Percentiles rank a stretch among this genome's conserved stretches.
phyloP scores from a whole-genome alignment of 2,113 vertebrate genomes.

The Sinocyclocheilus maitianheensis region DNA sequence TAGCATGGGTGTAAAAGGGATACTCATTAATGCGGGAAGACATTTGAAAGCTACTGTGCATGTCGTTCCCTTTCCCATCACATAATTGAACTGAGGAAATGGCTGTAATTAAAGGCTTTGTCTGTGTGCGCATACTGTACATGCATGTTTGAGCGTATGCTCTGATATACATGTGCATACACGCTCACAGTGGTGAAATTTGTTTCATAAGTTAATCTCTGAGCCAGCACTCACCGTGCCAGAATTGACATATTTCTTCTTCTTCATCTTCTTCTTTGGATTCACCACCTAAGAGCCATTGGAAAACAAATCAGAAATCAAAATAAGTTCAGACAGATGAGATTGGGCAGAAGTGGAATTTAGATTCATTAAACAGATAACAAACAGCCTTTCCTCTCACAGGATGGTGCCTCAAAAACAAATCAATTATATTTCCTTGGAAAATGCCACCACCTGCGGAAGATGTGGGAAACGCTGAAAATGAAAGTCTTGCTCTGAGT shows the following conservation, averaged over 20 bases:
- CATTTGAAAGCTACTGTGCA: conserved; percentile 34
- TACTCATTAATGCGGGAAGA: conserved; percentile 44
- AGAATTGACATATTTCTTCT: conserved; percentile 94
- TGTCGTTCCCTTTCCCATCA: conserved; percentile 32
- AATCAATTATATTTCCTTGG: conserved; percentile 6
- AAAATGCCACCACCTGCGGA: not conserved
- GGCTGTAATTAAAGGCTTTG: conserved; percentile 38
- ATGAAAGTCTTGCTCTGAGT: not conserved
- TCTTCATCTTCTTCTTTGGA: conserved; percentile 96
- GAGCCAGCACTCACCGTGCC: conserved; percentile 84
- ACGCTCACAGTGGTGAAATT: not conserved
- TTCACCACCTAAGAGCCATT: conserved; percentile 82
- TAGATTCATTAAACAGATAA: conserved; percentile 23
- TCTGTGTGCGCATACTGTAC: not conserved
- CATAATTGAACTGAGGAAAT: conserved; percentile 37
- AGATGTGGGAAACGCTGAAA: not conserved
- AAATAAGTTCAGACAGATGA: conserved; percentile 8
- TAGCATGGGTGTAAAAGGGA: conserved; percentile 42
- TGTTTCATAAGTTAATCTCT: not conserved
- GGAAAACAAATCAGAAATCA: not conserved
- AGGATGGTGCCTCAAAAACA: not conserved
- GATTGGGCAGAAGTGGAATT: conserved; percentile 21
- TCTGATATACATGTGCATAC: conserved; percentile 12
- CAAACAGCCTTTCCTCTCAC: not conserved
- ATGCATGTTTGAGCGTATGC: not conserved